phyloP scores from a whole-genome alignment of 1,140 invertebrate genomes.

The Zophobas morio region DNA sequence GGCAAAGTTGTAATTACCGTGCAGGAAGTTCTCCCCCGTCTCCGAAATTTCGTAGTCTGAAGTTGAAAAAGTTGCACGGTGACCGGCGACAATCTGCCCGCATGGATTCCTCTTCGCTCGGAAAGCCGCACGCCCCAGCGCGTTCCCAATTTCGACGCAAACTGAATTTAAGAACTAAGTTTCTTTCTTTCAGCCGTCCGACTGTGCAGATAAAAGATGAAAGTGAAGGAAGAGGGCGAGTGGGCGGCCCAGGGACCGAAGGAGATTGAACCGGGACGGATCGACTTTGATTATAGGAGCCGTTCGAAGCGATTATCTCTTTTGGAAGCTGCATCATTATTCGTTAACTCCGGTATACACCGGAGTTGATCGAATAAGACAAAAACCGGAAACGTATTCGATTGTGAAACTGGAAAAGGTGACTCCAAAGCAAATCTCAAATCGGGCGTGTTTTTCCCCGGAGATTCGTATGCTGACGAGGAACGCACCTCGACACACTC shows the following conservation, averaged over 20 bases:
- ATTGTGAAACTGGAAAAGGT: constrained; percentile 43
- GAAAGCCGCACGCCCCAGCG: constrained; percentile 52
- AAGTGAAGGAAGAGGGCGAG: constrained; percentile 51
- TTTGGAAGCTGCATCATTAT: constrained; percentile 41
- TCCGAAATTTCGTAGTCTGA: neutral
- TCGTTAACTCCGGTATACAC: constrained; percentile 38
- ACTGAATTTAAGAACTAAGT: constrained; percentile 61
- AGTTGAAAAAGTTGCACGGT: constrained; percentile 47
- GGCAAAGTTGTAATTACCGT: neutral
- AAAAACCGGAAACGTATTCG: constrained; percentile 41
- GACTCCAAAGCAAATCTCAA: constrained; percentile 36
- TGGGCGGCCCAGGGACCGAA: constrained; percentile 22
- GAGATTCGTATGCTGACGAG: constrained; percentile 43
- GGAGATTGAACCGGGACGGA: constrained; percentile 51
- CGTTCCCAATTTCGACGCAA: constrained; percentile 60
- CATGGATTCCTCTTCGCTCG: constrained; percentile 52
- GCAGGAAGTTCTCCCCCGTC: neutral
- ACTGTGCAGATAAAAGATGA: constrained; percentile 55
- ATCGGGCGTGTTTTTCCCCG: constrained; percentile 37
- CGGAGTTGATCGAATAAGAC: constrained; percentile 39
- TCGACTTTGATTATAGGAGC: constrained; percentile 57
- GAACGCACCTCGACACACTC: constrained; percentile 27
- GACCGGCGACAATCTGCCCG: constrained; percentile 56
- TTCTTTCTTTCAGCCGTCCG: constrained; percentile 54
- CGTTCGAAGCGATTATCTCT: constrained; percentile 55